Conservation (phyloP, 2,113 vertebrate genomes). For the Psephotus haematonotus region DNA sequence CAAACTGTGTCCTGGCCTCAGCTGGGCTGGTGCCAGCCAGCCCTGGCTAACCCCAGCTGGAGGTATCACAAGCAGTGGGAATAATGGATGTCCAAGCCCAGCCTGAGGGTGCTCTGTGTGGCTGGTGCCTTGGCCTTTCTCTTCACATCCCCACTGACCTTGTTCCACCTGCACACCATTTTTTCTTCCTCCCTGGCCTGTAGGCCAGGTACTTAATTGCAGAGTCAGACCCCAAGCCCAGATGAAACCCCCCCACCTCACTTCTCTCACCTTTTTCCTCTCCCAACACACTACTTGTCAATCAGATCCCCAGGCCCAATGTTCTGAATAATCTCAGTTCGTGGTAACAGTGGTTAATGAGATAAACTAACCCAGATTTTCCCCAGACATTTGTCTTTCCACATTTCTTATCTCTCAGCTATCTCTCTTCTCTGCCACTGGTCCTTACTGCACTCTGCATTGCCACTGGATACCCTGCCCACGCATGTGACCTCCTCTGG, state of each 20-base stretch:
- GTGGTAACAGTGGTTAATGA: background rate
- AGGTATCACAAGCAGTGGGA: background rate
- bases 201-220: background rate
- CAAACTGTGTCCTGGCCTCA: background rate
- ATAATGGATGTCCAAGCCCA: background rate
- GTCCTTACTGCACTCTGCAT: background rate
- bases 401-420: background rate
- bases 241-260: background rate
- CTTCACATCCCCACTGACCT: background rate
- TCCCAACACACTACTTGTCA: background rate
- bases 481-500: background rate
- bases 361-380: background rate
- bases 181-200: background rate
- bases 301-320: background rate
- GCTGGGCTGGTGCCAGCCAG: background rate
- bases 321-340: background rate
- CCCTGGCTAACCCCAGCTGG: background rate
- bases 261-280: background rate
- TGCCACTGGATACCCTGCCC: background rate
- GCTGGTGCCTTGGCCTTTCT: background rate
- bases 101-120: background rate
- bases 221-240: background rate
- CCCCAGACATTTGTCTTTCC: background rate
- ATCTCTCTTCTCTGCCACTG: background rate
- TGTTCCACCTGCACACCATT: accelerated